Evolutionary conservation across 1,140 invertebrate genomes (phyloP).

Genomic region (Centruroides sculpturatus): DNA sequence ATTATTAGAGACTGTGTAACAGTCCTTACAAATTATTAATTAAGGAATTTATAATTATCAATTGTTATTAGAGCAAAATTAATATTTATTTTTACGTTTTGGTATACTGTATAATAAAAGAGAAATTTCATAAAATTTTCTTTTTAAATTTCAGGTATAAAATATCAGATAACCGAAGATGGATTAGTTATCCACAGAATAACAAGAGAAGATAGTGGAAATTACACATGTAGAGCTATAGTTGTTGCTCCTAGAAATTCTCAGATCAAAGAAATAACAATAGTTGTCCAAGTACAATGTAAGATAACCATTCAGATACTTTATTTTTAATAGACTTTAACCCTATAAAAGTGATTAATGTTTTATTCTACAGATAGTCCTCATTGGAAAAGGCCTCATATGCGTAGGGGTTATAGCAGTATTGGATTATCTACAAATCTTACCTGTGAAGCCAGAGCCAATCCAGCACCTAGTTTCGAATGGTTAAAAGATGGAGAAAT

Average conservation of each 20-base stretch:
- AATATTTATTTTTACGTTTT: too few species aligned
- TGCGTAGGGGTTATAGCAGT: constrained; percentile 24
- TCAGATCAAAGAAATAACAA: constrained; percentile 30
- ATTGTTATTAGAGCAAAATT: too few species aligned
- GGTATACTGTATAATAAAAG: too few species aligned
- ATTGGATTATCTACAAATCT: constrained; percentile 37
- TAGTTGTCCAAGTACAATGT: constrained; percentile 39
- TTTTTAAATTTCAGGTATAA: constrained; percentile 16
- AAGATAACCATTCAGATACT: constrained; percentile 22
- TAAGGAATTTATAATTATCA: too few species aligned
- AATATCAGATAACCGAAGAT: constrained; percentile 30
- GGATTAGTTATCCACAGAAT: constrained; percentile 36
- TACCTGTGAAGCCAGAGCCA: constrained; percentile 38
- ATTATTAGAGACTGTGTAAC: too few species aligned
- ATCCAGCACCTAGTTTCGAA: constrained; percentile 38
- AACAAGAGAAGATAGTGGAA: constrained; percentile 35
- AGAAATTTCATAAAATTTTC: too few species aligned
- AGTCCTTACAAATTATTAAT: too few species aligned
- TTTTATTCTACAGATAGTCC: constrained; percentile 30
- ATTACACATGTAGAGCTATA: constrained; percentile 37
- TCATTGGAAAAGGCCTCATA: constrained; percentile 22
- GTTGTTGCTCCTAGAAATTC: constrained; percentile 33
- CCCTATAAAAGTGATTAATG: too few species aligned
- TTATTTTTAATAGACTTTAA: too few species aligned
- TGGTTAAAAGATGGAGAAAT: constrained; percentile 30